Evolutionary conservation across 2,113 vertebrate genomes (phyloP), one percentile per base, ranked within the genome.

Genomic region (Cyanoramphus novaezelandiae): DNA sequence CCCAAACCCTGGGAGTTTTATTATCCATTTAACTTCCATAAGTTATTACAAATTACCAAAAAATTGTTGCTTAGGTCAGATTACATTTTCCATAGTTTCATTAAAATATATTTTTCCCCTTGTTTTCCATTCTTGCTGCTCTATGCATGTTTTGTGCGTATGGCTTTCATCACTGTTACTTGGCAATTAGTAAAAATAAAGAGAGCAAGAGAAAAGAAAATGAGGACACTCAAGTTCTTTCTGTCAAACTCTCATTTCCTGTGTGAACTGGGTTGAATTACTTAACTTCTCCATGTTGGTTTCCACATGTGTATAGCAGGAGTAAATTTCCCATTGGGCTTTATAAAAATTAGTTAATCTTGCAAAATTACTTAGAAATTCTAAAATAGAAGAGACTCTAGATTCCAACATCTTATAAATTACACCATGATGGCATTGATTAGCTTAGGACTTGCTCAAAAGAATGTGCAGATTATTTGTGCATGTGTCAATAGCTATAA

Each of bases 301-400:
- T 93, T 96, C 67, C 68, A 93, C 82, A 86, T 96, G 71, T 92
- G 85, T 88, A 64, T 12, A 55, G 63, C 82, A 93, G 85, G 46
- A 90, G 16, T 55, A 86, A 76, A 83, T 90, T 90, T 94, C 85
- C 69, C 79, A 52, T 53, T 53, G 37, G 44, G 74, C 57, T 92
- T 89, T 76, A 82, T 76, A 93, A 90, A 81, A 95, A 81, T 71
- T 83, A 92, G 88, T 92, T 79, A 68, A 72, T 94, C 53, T 91
- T 82, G 1, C 13, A 75, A 85, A 92, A 86, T 59, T 79, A 92
- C 70, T 62, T 79, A 62, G 43, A 78, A 89, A 75, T 87, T 80
- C 74, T 89, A 65, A 91, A 95, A 71, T 68, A 70, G 64, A 86
- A 93, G 6, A 31, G 20, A 27, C n/a, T 91, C 55, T 71, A 68